These are phyloP conservation scores for Peromyscus leucopus DNA, from an alignment of 2,113 vertebrate genomes.

Conservation along the genomic window DNA sequence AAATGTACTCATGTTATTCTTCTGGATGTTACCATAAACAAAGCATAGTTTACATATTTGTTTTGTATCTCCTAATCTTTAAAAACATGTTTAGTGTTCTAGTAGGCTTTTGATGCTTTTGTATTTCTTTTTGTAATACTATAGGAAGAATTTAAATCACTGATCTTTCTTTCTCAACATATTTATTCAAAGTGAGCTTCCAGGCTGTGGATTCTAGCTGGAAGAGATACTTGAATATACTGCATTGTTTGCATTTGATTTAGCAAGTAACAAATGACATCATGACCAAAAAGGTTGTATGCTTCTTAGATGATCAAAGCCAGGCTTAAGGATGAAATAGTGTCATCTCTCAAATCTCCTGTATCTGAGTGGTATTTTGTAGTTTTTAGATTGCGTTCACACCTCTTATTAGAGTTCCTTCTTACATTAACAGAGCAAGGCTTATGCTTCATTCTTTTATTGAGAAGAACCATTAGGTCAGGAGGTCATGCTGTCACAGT, in stretches of 20 bases:
- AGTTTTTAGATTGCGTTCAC: neutral
- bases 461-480: accelerated
- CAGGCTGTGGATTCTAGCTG: neutral
- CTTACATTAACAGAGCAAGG: neutral
- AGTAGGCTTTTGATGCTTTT: neutral
- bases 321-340: neutral
- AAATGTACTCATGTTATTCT: neutral
- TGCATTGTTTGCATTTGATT: neutral
- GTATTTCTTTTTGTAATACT: neutral
- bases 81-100: neutral
- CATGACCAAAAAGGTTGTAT: neutral
- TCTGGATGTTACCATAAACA: neutral
- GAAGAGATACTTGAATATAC: neutral
- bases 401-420: neutral
- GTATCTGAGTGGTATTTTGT: neutral
- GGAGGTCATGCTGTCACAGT: neutral
- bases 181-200: neutral
- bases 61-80: neutral
- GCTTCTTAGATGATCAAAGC: neutral
- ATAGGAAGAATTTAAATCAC: neutral
- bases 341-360: neutral
- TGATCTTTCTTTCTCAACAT: neutral
- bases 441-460: neutral
- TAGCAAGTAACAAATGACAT: neutral
- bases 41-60: neutral